phyloP scores from a whole-genome alignment of 2,888 invertebrate species.

The Listrodromus nycthemerus region DNA sequence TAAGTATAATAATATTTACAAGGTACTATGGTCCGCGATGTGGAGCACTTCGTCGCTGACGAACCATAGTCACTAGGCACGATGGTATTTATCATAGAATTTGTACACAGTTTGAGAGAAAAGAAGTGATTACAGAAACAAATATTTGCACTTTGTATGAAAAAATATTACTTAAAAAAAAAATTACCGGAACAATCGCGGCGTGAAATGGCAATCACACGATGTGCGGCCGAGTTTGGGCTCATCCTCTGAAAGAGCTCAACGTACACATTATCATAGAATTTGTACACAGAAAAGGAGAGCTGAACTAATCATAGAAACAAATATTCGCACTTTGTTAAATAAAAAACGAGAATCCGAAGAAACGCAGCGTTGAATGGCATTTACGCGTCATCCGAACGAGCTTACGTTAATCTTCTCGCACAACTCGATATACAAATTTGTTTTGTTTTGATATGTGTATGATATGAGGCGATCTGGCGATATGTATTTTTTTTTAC shows the following conservation, averaged over 20 bases:
- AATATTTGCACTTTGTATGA: conserved; percentile 75
- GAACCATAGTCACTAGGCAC: conserved; percentile 66
- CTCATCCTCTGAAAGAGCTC: too few relatives aligned
- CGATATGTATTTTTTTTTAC: conserved; percentile 46
- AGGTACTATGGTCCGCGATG: conserved; percentile 28
- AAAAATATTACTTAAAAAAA: conserved; percentile 3
- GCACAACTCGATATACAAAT: not conserved
- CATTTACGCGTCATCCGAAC: conserved; percentile 5
- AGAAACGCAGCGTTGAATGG: conserved; percentile 26
- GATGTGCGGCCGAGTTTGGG: too few relatives aligned
- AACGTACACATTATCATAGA: conserved; percentile 48
- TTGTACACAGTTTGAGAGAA: conserved; percentile 64
- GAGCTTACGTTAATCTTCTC: not conserved
- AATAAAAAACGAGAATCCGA: not conserved
- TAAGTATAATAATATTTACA: conserved; percentile 69
- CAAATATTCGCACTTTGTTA: conserved; percentile 76
- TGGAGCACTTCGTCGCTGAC: conserved; percentile 1
- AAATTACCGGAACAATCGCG: conserved; percentile 26
- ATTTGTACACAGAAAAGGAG: conserved; percentile 66
- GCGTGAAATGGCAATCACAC: too few relatives aligned
- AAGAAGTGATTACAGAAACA: conserved; percentile 67
- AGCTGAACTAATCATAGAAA: conserved; percentile 65
- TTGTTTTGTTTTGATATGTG: conserved; percentile 48
- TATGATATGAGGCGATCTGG: conserved; percentile 43
- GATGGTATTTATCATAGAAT: conserved; percentile 60